These are phyloP conservation scores for Flabesymbios commensalis DNA, from an alignment of 2,888 invertebrate genomes.

Conservation along the genomic window DNA sequence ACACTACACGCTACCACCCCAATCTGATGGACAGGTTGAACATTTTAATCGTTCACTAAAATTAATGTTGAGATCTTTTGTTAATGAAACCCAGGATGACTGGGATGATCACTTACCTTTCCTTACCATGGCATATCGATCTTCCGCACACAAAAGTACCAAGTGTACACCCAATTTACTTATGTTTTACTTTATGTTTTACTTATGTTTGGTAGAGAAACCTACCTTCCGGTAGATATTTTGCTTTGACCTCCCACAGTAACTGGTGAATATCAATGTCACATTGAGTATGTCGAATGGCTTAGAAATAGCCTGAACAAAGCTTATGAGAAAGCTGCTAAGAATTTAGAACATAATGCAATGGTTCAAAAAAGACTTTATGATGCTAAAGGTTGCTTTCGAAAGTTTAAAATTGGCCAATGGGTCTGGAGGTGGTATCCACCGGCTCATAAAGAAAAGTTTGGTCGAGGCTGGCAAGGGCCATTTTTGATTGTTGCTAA, in stretches of 20 bases:
- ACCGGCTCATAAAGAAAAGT: not conserved
- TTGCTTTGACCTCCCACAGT: conserved; percentile 8
- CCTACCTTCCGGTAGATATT: conserved; percentile 28
- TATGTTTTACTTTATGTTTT: too few relatives aligned
- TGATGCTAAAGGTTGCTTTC: not conserved
- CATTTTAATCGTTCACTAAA: conserved; percentile 29
- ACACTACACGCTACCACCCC: conserved; percentile 29
- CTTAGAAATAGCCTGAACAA: not conserved
- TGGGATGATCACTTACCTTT: conserved; percentile 35
- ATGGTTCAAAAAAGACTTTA: not conserved
- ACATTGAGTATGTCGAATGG: conserved; percentile 1
- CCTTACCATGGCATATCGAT: conserved; percentile 28
- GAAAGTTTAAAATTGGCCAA: not conserved
- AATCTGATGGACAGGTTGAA: conserved; percentile 32
- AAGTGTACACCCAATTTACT: conserved; percentile 25
- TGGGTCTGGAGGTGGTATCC: not conserved
- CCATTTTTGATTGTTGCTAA: not conserved
- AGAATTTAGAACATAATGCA: not conserved
- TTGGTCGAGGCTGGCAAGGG: not conserved
- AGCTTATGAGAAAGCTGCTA: not conserved
- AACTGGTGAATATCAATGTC: not conserved
- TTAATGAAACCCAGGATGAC: conserved; percentile 20
- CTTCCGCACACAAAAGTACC: conserved; percentile 26
- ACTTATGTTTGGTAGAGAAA: conserved; percentile 32
- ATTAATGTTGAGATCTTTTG: conserved; percentile 21